phyloP scores from a whole-genome alignment of 2,797 vertebrate genomes.

The Cyprinodon diabolis region DNA sequence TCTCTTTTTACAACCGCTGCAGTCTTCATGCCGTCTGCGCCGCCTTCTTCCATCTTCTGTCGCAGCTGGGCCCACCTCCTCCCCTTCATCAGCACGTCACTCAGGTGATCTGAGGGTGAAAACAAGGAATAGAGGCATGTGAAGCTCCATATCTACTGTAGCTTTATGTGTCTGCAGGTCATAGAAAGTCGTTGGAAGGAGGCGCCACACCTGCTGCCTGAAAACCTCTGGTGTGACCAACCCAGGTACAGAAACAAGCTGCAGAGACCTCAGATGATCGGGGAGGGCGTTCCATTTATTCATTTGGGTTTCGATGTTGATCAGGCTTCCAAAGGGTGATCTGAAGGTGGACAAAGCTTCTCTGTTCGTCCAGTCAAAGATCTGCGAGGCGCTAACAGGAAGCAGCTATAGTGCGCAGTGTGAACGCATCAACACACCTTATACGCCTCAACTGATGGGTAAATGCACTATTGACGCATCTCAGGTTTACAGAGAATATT shows the following conservation, averaged over 20 bases:
- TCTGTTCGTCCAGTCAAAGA: conserved; percentile 87
- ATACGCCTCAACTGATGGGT: conserved; percentile 89
- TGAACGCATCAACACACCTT: conserved; percentile 84
- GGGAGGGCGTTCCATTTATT: background rate
- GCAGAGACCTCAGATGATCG: too few species aligned
- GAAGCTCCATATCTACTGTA: background rate
- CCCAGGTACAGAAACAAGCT: conserved; percentile 73
- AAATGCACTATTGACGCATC: background rate
- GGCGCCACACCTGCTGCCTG: conserved; percentile 85
- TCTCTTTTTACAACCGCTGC: conserved; percentile 85
- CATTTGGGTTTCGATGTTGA: conserved; percentile 4
- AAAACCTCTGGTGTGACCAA: conserved; percentile 81
- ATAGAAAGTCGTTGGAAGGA: conserved; percentile 83
- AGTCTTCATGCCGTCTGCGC: conserved; percentile 86
- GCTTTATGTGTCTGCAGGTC: conserved; percentile 76
- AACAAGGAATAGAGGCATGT: background rate
- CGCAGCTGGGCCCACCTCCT: conserved; percentile 84
- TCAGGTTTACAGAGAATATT: too few species aligned
- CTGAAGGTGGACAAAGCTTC: conserved; percentile 77
- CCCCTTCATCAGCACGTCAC: conserved; percentile 85
- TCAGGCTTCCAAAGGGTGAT: conserved; percentile 81
- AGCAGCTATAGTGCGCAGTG: conserved; percentile 83
- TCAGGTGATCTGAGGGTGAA: conserved; percentile 73
- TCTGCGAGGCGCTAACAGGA: conserved; percentile 86
- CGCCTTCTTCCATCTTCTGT: conserved; percentile 86